A percentile compares a stretch with the other conserved stretches of the same genome.
These are phyloP conservation scores for Adelosebastes latens DNA, from an alignment of 2,797 vertebrate species.

Conservation along the genomic window DNA sequence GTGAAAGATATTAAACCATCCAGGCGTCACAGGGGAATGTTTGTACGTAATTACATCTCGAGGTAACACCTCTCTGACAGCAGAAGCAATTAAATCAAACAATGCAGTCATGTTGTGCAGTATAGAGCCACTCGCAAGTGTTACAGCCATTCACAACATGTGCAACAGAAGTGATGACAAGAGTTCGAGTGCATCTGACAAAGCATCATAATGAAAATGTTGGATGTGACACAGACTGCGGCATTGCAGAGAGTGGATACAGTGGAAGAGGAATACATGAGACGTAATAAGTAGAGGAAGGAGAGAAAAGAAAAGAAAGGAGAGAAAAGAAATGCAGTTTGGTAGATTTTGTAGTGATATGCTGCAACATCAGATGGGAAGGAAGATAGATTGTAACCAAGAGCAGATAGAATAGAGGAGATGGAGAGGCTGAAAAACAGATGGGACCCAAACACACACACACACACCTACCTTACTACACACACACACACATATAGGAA, in stretches of 20 bases:
- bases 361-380: constrained; percentile 33
- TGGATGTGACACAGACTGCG: background rate
- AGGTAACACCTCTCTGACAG: constrained; percentile 28
- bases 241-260: background rate
- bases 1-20: constrained; percentile 9
- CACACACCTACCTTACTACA: background rate
- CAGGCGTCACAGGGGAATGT: constrained; percentile 6
- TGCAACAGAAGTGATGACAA: background rate
- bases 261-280: background rate
- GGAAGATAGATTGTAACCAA: constrained; percentile 38
- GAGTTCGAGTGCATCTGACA: background rate
- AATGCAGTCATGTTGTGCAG: background rate
- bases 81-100: constrained; percentile 37
- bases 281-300: background rate
- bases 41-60: constrained; percentile 41
- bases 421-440: constrained; percentile 56
- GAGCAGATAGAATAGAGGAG: constrained; percentile 19
- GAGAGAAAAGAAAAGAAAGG: background rate
- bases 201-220: background rate
- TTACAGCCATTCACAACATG: constrained; percentile 7
- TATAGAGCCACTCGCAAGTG: background rate
- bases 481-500: background rate
- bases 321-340: background rate
- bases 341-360: constrained; percentile 20
- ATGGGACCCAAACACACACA: constrained; percentile 36